Conservation (phyloP, 2,797 vertebrate genomes). For the Delichon dasypus region DNA sequence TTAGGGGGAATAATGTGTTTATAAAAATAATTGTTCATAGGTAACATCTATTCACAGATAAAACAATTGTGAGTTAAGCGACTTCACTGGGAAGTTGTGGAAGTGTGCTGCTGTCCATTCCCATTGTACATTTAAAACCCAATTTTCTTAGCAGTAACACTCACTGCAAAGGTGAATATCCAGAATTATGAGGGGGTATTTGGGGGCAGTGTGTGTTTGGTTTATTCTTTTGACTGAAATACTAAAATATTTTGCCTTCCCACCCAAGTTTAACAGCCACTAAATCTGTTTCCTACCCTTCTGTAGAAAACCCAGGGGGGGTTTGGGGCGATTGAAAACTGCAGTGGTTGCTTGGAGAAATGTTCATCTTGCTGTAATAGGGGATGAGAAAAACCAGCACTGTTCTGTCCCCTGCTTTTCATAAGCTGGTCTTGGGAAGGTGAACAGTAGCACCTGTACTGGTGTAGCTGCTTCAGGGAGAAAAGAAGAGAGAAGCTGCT, state of each 20-base stretch:
- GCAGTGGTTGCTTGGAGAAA: background rate
- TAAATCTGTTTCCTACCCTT: accelerated
- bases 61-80: background rate
- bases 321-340: background rate
- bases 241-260: background rate
- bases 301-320: background rate
- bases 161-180: background rate
- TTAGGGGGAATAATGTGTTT: background rate
- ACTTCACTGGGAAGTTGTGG: background rate
- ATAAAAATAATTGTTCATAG: background rate
- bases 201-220: background rate
- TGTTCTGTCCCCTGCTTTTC: background rate
- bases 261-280: background rate
- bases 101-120: background rate
- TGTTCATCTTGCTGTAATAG: background rate
- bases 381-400: background rate
- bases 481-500: background rate
- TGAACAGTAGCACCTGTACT: background rate
- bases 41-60: background rate
- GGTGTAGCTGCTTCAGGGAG: background rate
- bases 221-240: background rate
- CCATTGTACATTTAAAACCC: background rate
- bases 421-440: background rate
- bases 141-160: background rate
- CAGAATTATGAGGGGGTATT: background rate